Evolutionary conservation across 2,797 vertebrate species (phyloP).

Genomic region (Thalassophryne amazonica): DNA sequence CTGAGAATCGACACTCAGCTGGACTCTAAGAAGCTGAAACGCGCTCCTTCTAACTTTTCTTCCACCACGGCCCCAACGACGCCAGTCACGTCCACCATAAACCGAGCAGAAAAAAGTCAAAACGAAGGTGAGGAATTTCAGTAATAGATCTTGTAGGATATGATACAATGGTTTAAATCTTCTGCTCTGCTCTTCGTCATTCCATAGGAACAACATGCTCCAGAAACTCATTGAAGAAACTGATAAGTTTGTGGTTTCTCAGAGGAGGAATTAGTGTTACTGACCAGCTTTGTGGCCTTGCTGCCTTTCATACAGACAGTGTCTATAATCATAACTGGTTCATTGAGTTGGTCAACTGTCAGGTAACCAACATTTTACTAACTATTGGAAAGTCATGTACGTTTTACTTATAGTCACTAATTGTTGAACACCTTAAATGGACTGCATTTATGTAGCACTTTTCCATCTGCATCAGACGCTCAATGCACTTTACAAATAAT

Average conservation of each 20-base stretch:
- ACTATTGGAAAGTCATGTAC: too few relatives aligned
- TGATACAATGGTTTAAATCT: neutral
- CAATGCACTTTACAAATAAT: too few relatives aligned
- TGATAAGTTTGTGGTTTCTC: constrained; percentile 98
- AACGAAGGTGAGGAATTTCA: constrained; percentile 82
- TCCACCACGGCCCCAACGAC: constrained; percentile 61
- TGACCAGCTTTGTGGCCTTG: constrained; percentile 94
- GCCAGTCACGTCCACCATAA: constrained; percentile 63
- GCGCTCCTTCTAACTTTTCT: constrained; percentile 77
- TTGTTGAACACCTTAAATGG: too few relatives aligned
- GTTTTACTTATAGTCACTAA: too few relatives aligned
- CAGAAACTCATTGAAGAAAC: constrained; percentile 98
- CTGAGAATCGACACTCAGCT: constrained; percentile 92
- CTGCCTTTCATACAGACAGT: constrained; percentile 94
- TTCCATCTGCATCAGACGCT: too few relatives aligned
- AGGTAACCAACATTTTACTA: too few relatives aligned
- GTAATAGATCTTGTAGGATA: neutral
- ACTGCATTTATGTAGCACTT: too few relatives aligned
- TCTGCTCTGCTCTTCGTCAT: neutral
- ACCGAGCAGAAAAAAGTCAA: constrained; percentile 83
- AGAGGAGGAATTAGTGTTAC: constrained; percentile 93
- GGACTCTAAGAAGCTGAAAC: constrained; percentile 91
- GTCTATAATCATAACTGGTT: constrained; percentile 98
- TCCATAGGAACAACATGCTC: constrained; percentile 93
- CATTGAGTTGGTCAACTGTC: constrained; percentile 96